phyloP scores from a whole-genome alignment of 2,888 invertebrate genomes.

The Erebia aethiops region DNA sequence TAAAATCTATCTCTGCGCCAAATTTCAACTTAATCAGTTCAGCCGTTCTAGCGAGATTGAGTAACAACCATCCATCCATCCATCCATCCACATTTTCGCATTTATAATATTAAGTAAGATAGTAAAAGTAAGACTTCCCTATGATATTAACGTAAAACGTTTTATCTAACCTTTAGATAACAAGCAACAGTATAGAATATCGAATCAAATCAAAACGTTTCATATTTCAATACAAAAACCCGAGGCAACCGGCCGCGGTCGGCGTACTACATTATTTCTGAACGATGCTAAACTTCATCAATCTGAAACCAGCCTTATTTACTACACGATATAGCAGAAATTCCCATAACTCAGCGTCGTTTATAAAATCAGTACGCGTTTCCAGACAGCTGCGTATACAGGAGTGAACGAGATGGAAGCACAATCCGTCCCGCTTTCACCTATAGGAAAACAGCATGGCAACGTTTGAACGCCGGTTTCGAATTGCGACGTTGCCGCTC shows the following conservation, averaged over 20 bases:
- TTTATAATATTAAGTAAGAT: no score
- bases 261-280: constrained; percentile 18
- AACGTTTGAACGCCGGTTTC: background rate
- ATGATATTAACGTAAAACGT: no score
- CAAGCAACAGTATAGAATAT: background rate
- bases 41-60: no score
- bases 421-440: background rate
- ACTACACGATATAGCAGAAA: background rate
- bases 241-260: constrained; percentile 10
- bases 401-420: background rate
- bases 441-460: background rate
- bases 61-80: no score
- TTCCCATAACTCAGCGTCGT: background rate
- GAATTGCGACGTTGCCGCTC: constrained; percentile 27
- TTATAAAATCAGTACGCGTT: background rate
- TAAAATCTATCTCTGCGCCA: no score
- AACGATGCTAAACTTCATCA: background rate
- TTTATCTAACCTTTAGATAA: background rate
- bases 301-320: constrained; percentile 11
- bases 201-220: constrained; percentile 7
- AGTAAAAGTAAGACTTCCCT: no score
- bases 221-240: constrained; percentile 17
- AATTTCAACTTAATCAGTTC: no score
- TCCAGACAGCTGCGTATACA: background rate
- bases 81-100: no score